Base-by-base conservation (phyloP, 2,888 invertebrate species). In the Trichopria drosophilae region DNA sequence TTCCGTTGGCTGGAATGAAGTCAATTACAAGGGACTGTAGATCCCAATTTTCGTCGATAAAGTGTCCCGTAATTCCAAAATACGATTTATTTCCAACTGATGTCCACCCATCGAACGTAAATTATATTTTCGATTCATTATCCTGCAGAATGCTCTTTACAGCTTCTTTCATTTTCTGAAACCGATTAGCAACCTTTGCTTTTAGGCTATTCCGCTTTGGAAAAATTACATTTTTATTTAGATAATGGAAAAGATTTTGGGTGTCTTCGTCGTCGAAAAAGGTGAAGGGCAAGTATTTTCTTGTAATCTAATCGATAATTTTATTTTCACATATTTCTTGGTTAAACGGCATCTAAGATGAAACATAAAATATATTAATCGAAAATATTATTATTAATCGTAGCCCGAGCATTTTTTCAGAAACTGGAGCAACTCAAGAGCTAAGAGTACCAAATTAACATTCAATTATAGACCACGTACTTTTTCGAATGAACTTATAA, bases 81-180 rank as follows among this genome's bases (percentile, higher is more conserved):
- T 39, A 24, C 6, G 24, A 16, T 39, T 39, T 39, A 24, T 23
- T 39, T 1, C 16, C 12, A 4, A 24, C 12, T 10, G 15, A 24
- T n/a, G 24, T 24, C 39, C 39, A 24, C 3, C 24, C 39, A 13
- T 39, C 39, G 4, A 39, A 5, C 6, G 39, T 39, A 4, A 24
- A 24, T 23, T 13, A 23, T 10, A 24, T 24, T 24, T 39, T 24
- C 10, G 39, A 39, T 16, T 4, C 18, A 39, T 24, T 39, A 24
- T 39, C 39, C 18, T 39, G 10, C 9, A 39, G 4, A 13, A 24
- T 39, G 5, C 26, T 26, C 6, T 24, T 16, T 24, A 23, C 22
- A 3, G 12, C 22, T 4, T 39, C 4, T 15, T 39, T 23, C 15
- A 15, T 39, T 13, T 24, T 12, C n/a, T 22, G 6, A 3, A 39